A percentile compares a stretch with the other conserved stretches of the same genome.
Conservation (phyloP, 2,113 vertebrate genomes). For the Lamprotornis superbus region DNA sequence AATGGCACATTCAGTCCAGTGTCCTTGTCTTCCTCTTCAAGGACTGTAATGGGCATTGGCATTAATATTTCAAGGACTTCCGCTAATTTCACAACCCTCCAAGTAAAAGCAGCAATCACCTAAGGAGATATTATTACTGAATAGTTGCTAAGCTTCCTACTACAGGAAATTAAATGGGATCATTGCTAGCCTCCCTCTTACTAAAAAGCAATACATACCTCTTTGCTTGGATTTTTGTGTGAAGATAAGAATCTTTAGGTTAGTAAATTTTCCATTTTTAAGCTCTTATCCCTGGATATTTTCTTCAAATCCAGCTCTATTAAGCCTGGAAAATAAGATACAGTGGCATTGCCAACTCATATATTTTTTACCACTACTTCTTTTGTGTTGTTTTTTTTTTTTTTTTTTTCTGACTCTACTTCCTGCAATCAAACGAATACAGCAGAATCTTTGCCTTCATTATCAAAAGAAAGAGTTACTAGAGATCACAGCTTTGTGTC, state of each 20-base stretch:
- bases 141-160: slow-evolving; percentile 4
- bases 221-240: neutral
- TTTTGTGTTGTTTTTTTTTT: neutral
- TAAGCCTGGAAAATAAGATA: neutral
- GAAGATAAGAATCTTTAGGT: neutral
- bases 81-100: slow-evolving; percentile 14
- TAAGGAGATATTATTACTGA: neutral
- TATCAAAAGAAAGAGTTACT: neutral
- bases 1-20: neutral
- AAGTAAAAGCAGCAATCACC: neutral
- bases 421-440: neutral
- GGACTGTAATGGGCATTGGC: neutral
- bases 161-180: slow-evolving; percentile 52
- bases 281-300: neutral
- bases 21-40: slow-evolving; percentile 23
- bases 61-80: slow-evolving; percentile 56
- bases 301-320: neutral
- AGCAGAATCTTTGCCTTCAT: neutral
- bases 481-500: neutral
- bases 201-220: neutral
- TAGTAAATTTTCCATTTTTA: neutral
- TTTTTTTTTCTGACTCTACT: neutral
- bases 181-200: neutral
- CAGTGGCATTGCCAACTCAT: neutral
- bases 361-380: neutral